phyloP scores from a whole-genome alignment of 2,888 invertebrate genomes.

The Malthinus seriepunctatus region DNA sequence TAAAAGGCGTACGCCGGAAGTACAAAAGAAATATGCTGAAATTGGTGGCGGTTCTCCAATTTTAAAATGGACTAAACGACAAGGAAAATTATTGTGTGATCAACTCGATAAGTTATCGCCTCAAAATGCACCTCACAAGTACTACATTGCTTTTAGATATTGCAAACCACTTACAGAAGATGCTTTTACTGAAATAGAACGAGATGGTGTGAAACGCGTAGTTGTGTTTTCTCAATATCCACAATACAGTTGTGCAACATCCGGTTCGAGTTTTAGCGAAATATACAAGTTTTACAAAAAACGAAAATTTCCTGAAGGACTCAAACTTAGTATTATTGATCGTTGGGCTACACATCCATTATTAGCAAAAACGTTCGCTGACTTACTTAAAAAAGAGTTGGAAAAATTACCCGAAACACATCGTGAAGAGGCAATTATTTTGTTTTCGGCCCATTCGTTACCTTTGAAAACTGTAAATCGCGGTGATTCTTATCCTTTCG shows the following conservation, averaged over 20 bases:
- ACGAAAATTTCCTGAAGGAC: slow-evolving; percentile 53
- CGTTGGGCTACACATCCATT: slow-evolving; percentile 89
- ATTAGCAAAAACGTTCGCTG: slow-evolving; percentile 80
- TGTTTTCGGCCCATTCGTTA: slow-evolving; percentile 95
- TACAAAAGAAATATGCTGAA: slow-evolving; percentile 87
- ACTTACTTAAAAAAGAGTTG: slow-evolving; percentile 79
- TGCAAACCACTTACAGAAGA: slow-evolving; percentile 86
- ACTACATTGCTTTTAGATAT: slow-evolving; percentile 93
- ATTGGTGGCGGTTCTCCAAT: slow-evolving; percentile 98
- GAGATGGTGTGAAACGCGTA: slow-evolving; percentile 78
- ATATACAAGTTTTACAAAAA: slow-evolving; percentile 78
- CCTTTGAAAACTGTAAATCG: slow-evolving; percentile 90
- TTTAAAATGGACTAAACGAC: slow-evolving; percentile 86
- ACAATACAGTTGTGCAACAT: slow-evolving; percentile 96
- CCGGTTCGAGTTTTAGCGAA: slow-evolving; percentile 93
- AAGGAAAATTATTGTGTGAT: slow-evolving; percentile 81
- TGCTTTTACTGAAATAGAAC: slow-evolving; percentile 76
- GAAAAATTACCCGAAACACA: slow-evolving; percentile 69
- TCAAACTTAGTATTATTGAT: slow-evolving; percentile 89
- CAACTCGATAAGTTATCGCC: slow-evolving; percentile 79
- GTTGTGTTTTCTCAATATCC: slow-evolving; percentile 96
- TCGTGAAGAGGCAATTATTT: slow-evolving; percentile 79
- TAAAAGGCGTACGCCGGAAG: slow-evolving; percentile 79
- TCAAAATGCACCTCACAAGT: slow-evolving; percentile 86
- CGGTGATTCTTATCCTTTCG: slow-evolving; percentile 94